Percentiles rank a stretch among this genome's conserved stretches.
These are phyloP conservation scores for Ispidina picta DNA, from an alignment of 2,797 vertebrate genomes.

Conservation along the genomic window DNA sequence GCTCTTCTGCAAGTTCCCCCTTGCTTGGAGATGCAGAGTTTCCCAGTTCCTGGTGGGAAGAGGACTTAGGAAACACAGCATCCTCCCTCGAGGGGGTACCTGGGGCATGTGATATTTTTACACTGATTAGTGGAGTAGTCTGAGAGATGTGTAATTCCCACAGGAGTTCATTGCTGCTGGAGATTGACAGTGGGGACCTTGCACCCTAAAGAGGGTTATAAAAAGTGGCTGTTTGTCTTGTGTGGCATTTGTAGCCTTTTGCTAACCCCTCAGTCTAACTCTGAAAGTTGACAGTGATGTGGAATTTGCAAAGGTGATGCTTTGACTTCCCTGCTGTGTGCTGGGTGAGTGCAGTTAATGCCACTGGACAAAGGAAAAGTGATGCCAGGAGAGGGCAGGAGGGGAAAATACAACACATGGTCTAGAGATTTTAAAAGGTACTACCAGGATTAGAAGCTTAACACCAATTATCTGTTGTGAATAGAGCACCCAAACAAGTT, in stretches of 20 bases:
- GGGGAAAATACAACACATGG: neutral
- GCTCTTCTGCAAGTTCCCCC: neutral
- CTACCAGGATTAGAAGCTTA: neutral
- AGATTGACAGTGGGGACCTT: neutral
- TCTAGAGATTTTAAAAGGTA: neutral
- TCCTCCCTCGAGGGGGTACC: neutral
- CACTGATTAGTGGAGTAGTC: neutral
- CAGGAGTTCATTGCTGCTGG: constrained; percentile 27
- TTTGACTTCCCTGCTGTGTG: neutral
- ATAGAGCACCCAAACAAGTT: neutral
- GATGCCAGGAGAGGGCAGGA: neutral
- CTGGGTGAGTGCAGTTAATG: neutral
- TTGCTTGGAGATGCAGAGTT: neutral
- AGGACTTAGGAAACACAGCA: neutral
- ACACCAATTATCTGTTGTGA: neutral
- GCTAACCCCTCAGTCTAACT: neutral
- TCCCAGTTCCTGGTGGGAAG: neutral
- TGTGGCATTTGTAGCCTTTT: neutral
- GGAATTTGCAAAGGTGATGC: neutral
- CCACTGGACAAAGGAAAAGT: neutral
- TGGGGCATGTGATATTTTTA: neutral
- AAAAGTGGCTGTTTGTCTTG: constrained; percentile 10
- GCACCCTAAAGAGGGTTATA: neutral
- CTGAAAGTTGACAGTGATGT: neutral
- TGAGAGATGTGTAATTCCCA: constrained; percentile 22